A percentile compares a stretch with the other conserved stretches of the same genome.
phyloP scores from a whole-genome alignment of 2,888 invertebrate species.

The Stenurella melanura region DNA sequence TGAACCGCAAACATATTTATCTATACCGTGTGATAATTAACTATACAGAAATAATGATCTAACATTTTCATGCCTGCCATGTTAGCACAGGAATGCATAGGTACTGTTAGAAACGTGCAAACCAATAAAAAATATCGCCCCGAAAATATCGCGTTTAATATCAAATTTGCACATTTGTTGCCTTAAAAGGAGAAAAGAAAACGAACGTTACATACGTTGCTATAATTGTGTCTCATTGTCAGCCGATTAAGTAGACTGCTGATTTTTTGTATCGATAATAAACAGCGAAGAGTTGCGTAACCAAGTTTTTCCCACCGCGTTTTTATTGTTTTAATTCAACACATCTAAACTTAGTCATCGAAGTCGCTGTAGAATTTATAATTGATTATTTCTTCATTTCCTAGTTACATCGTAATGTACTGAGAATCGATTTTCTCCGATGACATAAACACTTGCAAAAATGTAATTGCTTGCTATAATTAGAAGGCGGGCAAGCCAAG shows the following conservation, averaged over 20 bases:
- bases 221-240: background rate
- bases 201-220: background rate
- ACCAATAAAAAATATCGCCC: background rate
- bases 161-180: background rate
- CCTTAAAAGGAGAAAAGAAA: background rate
- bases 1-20: constrained; percentile 43
- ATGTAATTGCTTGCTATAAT: background rate
- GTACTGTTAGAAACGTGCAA: background rate
- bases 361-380: constrained; percentile 10
- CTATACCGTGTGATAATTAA: constrained; percentile 46
- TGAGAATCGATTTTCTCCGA: background rate
- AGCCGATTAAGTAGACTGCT: constrained; percentile 1
- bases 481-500: background rate
- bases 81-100: background rate
- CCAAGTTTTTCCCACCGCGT: background rate
- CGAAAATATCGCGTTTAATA: background rate
- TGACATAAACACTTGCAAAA: constrained; percentile 3
- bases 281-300: constrained; percentile 1
- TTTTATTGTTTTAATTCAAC: constrained; percentile 27
- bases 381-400: constrained; percentile 12
- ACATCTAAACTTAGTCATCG: constrained; percentile 24
- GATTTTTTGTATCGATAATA: constrained; percentile 1
- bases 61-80: constrained; percentile 13
- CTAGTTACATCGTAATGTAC: background rate
- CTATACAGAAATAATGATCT: constrained; percentile 45